These are phyloP conservation scores for Pomatorhinus ruficollis DNA, from an alignment of 2,113 vertebrate genomes.

Conservation along the genomic window DNA sequence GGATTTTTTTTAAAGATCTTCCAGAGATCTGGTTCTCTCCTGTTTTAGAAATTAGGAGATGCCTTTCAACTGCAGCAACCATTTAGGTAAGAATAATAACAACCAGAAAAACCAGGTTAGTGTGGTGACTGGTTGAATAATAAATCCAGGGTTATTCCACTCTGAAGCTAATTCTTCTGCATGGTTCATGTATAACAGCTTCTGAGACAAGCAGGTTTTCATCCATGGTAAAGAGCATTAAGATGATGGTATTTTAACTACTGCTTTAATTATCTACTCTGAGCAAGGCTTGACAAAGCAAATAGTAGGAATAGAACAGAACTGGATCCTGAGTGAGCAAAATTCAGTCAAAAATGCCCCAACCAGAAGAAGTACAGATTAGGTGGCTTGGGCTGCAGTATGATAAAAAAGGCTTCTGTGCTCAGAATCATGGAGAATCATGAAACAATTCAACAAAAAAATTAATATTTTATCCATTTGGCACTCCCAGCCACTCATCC, in stretches of 20 bases:
- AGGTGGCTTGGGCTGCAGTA: background rate
- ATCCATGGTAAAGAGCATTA: background rate
- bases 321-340: background rate
- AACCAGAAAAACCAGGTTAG: background rate
- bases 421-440: background rate
- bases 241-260: background rate
- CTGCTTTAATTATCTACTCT: background rate
- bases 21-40: background rate
- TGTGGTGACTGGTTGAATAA: background rate
- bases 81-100: background rate
- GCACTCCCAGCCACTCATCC: background rate
- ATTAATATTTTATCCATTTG: background rate
- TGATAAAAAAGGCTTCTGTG: background rate
- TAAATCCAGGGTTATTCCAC: background rate
- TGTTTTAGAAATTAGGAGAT: background rate
- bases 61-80: background rate
- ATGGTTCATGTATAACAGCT: background rate
- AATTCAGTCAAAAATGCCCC: background rate
- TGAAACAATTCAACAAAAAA: background rate
- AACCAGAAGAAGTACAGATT: background rate
- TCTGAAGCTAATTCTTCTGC: background rate
- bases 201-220: background rate
- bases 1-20: background rate
- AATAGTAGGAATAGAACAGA: background rate
- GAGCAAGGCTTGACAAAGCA: constrained; percentile 30